Base-by-base conservation (phyloP, 2,797 vertebrate genomes). In the Chiroxiphia lanceolata region DNA sequence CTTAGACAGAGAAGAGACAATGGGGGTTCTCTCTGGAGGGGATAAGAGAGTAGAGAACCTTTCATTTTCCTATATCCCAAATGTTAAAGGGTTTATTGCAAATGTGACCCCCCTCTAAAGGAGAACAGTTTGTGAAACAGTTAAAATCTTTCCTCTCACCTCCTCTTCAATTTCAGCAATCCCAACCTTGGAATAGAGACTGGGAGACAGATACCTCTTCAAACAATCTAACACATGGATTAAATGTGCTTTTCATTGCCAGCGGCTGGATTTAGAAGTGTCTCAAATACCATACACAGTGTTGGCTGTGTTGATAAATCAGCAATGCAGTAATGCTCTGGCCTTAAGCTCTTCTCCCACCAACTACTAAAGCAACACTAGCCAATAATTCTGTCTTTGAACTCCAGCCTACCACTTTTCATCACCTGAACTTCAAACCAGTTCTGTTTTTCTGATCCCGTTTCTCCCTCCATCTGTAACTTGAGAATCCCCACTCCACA, bases 191-290 rank as follows among this genome's bases (percentile, higher is more conserved):
- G 2, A 76, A 81, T 78, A 92, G 44, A 95, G 81, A 90, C 38
- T 38, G 76, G 83, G 75, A 94, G 86, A 94, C 33, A 96, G 90
- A 95, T 82, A 72, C 74, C 65, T 95, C 91, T 93, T 96, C 86
- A 93, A 95, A 95, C 89, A 93, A 72, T 82, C 84, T 90, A 95
- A 95, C 74, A 70, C 83, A 95, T 79, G 89, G 96, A 96, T 90
- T 96, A 93, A 84, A 84, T 74, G 87, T 93, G 84, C 40, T 68
- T 84, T 91, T 94, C 64, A 68, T 80, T 91, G 94, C 91, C 83
- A 93, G 96, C 0, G 23, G 93, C 72, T 90, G 88, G 95, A 92
- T 96, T 95, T 90, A 95, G 92, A 95, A 95, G 92, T 44, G 94
- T 90, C 95, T 96, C 94, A 83, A 95, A 81, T 77, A 86, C 79